Base-by-base conservation (phyloP, 2,113 vertebrate species). In the Mugil cephalus region DNA sequence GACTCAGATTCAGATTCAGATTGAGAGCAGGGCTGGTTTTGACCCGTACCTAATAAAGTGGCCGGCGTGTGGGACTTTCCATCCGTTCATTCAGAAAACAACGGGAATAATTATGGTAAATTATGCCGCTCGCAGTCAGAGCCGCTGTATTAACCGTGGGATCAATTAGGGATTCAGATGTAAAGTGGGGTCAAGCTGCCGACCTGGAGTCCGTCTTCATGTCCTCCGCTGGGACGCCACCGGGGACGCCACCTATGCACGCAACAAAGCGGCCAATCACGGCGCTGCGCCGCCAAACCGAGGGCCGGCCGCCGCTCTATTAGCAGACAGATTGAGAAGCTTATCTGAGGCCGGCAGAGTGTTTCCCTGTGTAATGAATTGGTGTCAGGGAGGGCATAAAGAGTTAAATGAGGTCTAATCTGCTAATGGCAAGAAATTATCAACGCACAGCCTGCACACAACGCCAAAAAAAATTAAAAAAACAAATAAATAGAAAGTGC, bases 401-500 rank as follows among this genome's bases (percentile, higher is more conserved):
- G 90, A 90, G 91, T 91, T 94, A 92, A 93, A 89, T 67, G 80
- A 78, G 76, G 80, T 89, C 76, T 80, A 88, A 92, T 91, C 89
- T 88, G 69, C 80, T 82, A 89, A 79, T 83, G 87, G 77, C 69
- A 55, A 81, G 47, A 80, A 87, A 80, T 75, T 62, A 87, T 82
- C 74, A 83, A 86, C 24, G 66, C 77, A 71, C 70, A 71, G 70
- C 47, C 54, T 74, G 48, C 73, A 53, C 72, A 73, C 56, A 64
- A 71, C 48, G 50, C 71, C 21, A 51, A 84, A 82, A 82, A 10
- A 19, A 15, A 56, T n/a, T n/a, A 74, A 79, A 74, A 19, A 60
- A n/a, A 58, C 17, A 70, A 10, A 72, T 14, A 70, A 71, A 50
- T 24, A 82, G 82, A 79, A 65, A 68, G 51, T 40, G 62, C 56